Base-by-base conservation (phyloP, 2,888 invertebrate species). In the Ypsolopha scabrella region DNA sequence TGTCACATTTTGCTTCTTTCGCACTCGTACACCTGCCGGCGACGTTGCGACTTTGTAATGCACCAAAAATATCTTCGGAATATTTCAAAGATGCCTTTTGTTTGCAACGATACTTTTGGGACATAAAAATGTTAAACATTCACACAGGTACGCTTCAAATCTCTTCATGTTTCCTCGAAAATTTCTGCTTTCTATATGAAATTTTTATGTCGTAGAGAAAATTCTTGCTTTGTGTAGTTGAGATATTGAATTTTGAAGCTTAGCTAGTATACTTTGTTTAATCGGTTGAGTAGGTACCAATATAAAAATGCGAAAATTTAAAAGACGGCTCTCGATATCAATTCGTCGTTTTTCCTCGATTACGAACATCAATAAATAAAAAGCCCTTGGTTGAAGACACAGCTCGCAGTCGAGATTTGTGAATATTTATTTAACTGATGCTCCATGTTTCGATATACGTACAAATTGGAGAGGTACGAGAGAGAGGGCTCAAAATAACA, bases 401-500 rank as follows among this genome's bases (percentile, higher is more conserved):
- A 14, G 48, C 24, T 9, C 44, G 34, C 51, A 39, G 51, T 50
- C 43, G 53, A 44, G 51, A 52, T 35, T 68, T 71, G 59, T 60
- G 63, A 72, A 65, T 68, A 68, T 77, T 77, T 77, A 73, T 70
- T 71, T 72, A 75, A 75, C 74, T 71, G 75, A 73, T 73, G 68
- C 72, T 75, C 71, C 69, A 72, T 70, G 70, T 77, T 75, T 73
- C 75, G 75, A 78, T 76, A 70, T 74, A 74, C 72, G 70, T 24
- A 24, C 24, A 74, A 79, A 79, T 77, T 77, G 74, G 66, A 71
- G 75, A 70, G 67, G 74, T 14, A 36, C 37, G 37, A 47, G 47
- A 10, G 68, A 75, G 75, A 67, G 72, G 71, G 70, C 76, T 79
- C 72, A 73, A 80, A 80, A 81, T 80, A 82, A 81, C 81, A 83